Evolutionary conservation across 2,888 invertebrate species (phyloP).

Genomic region (Acrobasis repandana): DNA sequence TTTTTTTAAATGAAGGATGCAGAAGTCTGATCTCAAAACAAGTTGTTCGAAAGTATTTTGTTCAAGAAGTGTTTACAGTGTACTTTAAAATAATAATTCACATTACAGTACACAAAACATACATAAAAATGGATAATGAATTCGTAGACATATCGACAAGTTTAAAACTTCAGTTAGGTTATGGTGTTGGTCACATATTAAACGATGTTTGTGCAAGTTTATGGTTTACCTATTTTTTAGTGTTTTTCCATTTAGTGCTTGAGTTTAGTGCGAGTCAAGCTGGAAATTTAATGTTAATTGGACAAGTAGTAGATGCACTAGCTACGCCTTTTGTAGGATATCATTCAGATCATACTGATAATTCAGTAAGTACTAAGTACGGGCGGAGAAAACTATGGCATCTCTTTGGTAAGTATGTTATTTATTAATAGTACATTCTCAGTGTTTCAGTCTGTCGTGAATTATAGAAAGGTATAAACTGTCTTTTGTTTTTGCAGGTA

Average conservation of each 20-base stretch:
- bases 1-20: no score
- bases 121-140: slow-evolving; percentile 69
- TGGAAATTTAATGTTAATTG: slow-evolving; percentile 88
- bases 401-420: slow-evolving; percentile 89
- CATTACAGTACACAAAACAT: slow-evolving; percentile 3
- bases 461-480: not conserved
- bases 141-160: slow-evolving; percentile 72
- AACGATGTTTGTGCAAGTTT: slow-evolving; percentile 96
- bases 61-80: not conserved
- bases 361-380: slow-evolving; percentile 86
- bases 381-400: slow-evolving; percentile 95
- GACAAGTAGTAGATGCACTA: slow-evolving; percentile 92
- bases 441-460: no score
- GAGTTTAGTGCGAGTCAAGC: slow-evolving; percentile 82
- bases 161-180: slow-evolving; percentile 79
- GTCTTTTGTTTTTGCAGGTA: slow-evolving; percentile 80
- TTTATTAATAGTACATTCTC: not conserved
- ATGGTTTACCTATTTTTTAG: slow-evolving; percentile 96
- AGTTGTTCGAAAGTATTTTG: not conserved
- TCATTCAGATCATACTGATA: slow-evolving; percentile 89
- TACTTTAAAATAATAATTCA: slow-evolving; percentile 5
- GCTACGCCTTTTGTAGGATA: slow-evolving; percentile 94
- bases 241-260: slow-evolving; percentile 88
- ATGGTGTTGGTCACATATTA: slow-evolving; percentile 92
- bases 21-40: no score